phyloP scores from a whole-genome alignment of 2,888 invertebrate genomes.

The Cryptus viduatorius region DNA sequence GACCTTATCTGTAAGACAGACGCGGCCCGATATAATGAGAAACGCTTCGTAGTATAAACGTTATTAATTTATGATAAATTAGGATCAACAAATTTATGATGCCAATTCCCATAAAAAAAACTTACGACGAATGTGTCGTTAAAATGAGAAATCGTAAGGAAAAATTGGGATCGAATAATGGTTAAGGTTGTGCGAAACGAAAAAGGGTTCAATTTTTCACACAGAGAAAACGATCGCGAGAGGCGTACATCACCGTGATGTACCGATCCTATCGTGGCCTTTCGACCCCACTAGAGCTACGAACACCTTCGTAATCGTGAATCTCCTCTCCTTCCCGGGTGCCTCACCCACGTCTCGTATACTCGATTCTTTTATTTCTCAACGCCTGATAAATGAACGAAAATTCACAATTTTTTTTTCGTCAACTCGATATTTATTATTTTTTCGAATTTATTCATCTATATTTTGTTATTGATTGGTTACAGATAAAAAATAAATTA shows the following conservation, averaged over 20 bases:
- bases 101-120: too few species aligned
- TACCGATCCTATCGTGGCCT: slow-evolving; percentile 68
- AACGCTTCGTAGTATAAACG: neutral
- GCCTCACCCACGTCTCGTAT: slow-evolving; percentile 13
- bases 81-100: too few species aligned
- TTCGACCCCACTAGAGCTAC: slow-evolving; percentile 54
- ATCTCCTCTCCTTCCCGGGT: slow-evolving; percentile 36
- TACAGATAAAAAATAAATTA: neutral
- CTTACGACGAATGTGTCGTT: neutral
- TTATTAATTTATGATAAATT: too few species aligned
- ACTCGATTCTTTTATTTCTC: slow-evolving; percentile 21
- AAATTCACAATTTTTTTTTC: slow-evolving; percentile 1
- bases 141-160: neutral
- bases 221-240: slow-evolving; percentile 64
- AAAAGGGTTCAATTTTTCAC: slow-evolving; percentile 69
- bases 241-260: slow-evolving; percentile 69
- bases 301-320: slow-evolving; percentile 54
- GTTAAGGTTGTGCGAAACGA: slow-evolving; percentile 32
- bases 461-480: neutral
- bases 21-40: too few species aligned
- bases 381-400: neutral
- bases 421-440: neutral
- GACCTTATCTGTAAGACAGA: too few species aligned
- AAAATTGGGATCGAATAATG: slow-evolving; percentile 42
- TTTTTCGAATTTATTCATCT: neutral